Evolutionary conservation across 1,140 invertebrate genomes (phyloP), one percentile per base, ranked within the genome.

Genomic region (Antheraea mylitta): DNA sequence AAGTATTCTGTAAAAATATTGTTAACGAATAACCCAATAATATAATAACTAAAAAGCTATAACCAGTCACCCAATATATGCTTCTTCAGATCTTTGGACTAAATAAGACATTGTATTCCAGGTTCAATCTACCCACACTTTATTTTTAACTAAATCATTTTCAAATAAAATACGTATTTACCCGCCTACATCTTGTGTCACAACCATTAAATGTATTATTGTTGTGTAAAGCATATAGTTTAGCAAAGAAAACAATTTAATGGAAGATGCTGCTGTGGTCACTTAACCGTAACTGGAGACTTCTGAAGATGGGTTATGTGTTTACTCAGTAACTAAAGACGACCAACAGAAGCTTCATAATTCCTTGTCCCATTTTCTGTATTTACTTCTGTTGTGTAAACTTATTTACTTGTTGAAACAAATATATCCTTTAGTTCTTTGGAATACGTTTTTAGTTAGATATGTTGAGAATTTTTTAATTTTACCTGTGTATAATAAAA

Each of bases 231-330:
- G 16, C 45, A 53, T 6, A 61, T 61, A 72, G 81, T 87, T 87
- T 81, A 82, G 83, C 87, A 89, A 91, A 83, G 87, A 88, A 87
- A 86, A 89, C 82, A 81, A 83, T 90, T 89, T 88, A 89, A 89
- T 89, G 87, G 86, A 85, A 87, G 83, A 87, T 86, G 16, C 85
- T 70, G 76, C 78, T 83, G 82, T 88, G 87, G 87, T 88, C 87
- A 91, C 89, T 89, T 89, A 91, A 84, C 71, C 82, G 89, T 86
- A 86, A 91, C 81, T 74, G 70, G 83, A 91, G 82, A 87, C 73
- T 38, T 68, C 38, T 5, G 65, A 73, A 83, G 84, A 85, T 85
- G 85, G 83, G 78, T 76, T 72, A 76, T 76, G 72, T 88, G 82
- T 91, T 85, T 87, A 73, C 71, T 63, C 70, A 79, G 89, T 81